Percentiles rank a stretch among this genome's conserved stretches.
These are phyloP conservation scores for Parazoanthus darwini DNA, from an alignment of 92 coral and sea anemone species.

Conservation along the genomic window DNA sequence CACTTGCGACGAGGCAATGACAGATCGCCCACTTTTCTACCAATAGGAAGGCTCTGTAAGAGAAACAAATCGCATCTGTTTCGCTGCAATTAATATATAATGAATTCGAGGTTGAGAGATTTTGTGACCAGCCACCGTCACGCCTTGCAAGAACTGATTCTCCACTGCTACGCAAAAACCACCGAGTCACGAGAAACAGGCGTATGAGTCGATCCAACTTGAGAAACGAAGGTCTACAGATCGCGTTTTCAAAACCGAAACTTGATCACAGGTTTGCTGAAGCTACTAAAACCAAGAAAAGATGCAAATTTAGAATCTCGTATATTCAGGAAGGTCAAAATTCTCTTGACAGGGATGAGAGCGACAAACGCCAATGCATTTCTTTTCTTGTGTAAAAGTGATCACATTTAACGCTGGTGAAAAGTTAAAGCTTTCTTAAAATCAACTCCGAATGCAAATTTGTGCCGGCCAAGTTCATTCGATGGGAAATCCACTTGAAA, in stretches of 20 bases:
- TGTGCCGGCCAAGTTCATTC: neutral
- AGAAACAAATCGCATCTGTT: slow-evolving; percentile 78
- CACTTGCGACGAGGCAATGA: slow-evolving; percentile 54
- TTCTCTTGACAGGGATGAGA: neutral
- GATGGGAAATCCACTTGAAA: slow-evolving; percentile 2
- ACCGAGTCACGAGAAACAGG: slow-evolving; percentile 26
- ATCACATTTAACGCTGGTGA: neutral
- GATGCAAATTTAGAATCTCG: neutral
- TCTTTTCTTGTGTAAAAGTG: slow-evolving; percentile 1
- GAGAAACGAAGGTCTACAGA: neutral
- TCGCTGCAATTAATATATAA: slow-evolving; percentile 79
- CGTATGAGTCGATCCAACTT: neutral
- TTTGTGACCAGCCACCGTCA: slow-evolving; percentile 32
- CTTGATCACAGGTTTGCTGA: neutral
- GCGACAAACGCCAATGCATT: neutral
- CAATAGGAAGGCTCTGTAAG: slow-evolving; percentile 51
- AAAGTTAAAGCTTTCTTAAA: neutral
- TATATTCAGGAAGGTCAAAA: neutral
- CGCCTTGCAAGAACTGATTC: slow-evolving; percentile 5
- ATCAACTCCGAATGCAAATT: slow-evolving; percentile 25
- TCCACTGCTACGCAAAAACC: neutral
- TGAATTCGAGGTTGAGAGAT: slow-evolving; percentile 57
- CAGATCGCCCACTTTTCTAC: slow-evolving; percentile 57
- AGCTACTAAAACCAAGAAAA: neutral
- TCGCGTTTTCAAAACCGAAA: neutral